Conservation (phyloP, 2,888 invertebrate genomes). For the Mythimna impura region DNA sequence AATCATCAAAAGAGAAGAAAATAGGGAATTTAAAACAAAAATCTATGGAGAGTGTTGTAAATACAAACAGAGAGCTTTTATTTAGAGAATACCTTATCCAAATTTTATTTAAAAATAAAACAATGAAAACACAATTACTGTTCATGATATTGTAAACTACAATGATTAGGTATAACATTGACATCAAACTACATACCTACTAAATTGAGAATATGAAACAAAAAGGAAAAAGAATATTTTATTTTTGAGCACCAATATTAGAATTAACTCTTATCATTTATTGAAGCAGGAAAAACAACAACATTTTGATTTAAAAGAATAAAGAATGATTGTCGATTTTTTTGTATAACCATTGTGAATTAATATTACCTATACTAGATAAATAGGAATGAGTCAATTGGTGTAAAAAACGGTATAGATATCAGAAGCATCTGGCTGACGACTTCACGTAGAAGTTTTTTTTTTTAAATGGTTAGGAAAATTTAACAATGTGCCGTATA, state of each 20-base stretch:
- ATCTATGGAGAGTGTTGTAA: too few relatives aligned
- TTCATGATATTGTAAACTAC: neutral
- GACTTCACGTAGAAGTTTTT: neutral
- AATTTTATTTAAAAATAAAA: too few relatives aligned
- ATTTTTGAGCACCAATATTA: neutral
- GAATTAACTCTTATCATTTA: neutral
- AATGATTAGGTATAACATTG: neutral
- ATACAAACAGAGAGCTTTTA: too few relatives aligned
- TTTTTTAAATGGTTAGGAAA: slow-evolving; percentile 23
- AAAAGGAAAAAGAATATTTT: neutral
- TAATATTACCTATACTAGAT: neutral
- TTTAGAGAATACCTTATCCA: too few relatives aligned
- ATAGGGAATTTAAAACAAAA: too few relatives aligned
- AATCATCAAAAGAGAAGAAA: too few relatives aligned
- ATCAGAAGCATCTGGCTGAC: slow-evolving; percentile 22
- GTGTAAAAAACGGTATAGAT: slow-evolving; percentile 11
- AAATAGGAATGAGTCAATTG: neutral
- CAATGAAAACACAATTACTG: too few relatives aligned
- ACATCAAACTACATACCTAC: neutral
- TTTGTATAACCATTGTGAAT: neutral
- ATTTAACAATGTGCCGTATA: slow-evolving; percentile 11
- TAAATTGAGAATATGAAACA: too few relatives aligned
- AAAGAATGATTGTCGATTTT: neutral
- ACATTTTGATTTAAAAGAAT: neutral
- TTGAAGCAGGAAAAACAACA: slow-evolving; percentile 6